Evolutionary conservation across 2,113 vertebrate genomes (phyloP), one percentile per base, ranked within the genome.

Genomic region (Petrocephalus zakoni): DNA sequence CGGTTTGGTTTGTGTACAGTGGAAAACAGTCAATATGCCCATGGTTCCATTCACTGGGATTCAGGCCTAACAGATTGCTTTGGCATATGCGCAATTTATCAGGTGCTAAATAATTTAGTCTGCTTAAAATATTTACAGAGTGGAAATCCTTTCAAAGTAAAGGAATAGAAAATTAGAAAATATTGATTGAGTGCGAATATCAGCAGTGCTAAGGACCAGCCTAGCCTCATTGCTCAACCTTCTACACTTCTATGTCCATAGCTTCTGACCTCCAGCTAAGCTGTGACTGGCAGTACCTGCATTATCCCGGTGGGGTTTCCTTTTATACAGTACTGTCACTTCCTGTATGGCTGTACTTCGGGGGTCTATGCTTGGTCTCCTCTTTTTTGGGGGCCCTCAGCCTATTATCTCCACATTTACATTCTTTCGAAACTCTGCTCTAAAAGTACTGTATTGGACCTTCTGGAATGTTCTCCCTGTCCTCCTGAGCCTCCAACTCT

Each of bases 91-190:
- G 85, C 86, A 64, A 90, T 90, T 87, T 89, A 88, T 89, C 29
- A 87, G 53, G 55, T 47, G 58, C n/a, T 89, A 88, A 89, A 90
- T 90, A 58, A 88, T 91, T 68, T 29, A 90, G 68, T 75, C 29
- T 61, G 47, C 29, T 89, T 61, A 87, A 91, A 89, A 72, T 85
- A 83, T 68, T 90, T 90, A 90, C 55, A 72, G 61, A 58, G 37
- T 78, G 51, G 58, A 5, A 83, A 11, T 49, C 56, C 81, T 86
- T 72, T 56, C 88, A 88, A 78, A 87, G 56, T n/a, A n/a, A 87
- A 85, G 85, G 46, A 55, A 89, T 88, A 85, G 17, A 11, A 1
- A 85, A 52, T 82, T 87, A 53, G 21, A 64, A 78, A 81, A 87
- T 51, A 52, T n/a, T 75, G 25, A 75, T 75, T 75, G 6, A 2